Conservation (phyloP, 2,797 vertebrate species). For the Sciurus carolinensis region DNA sequence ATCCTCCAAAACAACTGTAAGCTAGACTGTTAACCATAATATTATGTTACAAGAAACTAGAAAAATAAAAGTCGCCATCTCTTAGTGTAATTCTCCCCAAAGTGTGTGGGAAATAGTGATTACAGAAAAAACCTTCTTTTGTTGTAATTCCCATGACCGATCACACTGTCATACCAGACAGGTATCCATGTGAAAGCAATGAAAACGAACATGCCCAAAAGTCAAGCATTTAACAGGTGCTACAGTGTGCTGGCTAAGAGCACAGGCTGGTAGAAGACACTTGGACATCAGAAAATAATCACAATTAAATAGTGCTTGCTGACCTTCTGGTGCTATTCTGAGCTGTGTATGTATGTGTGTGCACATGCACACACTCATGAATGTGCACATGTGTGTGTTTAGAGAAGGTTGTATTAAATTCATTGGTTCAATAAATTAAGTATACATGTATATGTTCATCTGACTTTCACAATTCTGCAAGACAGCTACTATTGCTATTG, state of each 20-base stretch:
- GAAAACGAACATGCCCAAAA: conserved; percentile 24
- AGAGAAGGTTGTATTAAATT: neutral
- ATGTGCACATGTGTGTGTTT: neutral
- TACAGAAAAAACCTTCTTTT: neutral
- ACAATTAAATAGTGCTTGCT: neutral
- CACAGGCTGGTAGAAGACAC: neutral
- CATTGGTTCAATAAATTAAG: neutral
- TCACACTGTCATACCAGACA: neutral
- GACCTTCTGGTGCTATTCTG: neutral
- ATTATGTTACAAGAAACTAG: conserved; percentile 49
- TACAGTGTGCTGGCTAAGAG: neutral
- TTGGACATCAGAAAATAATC: conserved; percentile 48
- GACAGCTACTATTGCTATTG: neutral
- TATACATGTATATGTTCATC: neutral
- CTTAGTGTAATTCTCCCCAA: neutral
- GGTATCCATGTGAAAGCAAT: neutral
- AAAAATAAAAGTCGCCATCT: conserved; percentile 52
- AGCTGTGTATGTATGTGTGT: neutral
- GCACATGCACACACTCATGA: neutral
- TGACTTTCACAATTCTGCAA: conserved; percentile 36
- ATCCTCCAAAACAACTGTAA: conserved; percentile 66
- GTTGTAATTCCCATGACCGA: neutral
- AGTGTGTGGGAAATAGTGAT: neutral
- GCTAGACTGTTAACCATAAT: conserved; percentile 42
- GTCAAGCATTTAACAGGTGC: neutral